Conservation (phyloP, 2,797 vertebrate genomes). For the Melanogrammus aeglefinus region DNA sequence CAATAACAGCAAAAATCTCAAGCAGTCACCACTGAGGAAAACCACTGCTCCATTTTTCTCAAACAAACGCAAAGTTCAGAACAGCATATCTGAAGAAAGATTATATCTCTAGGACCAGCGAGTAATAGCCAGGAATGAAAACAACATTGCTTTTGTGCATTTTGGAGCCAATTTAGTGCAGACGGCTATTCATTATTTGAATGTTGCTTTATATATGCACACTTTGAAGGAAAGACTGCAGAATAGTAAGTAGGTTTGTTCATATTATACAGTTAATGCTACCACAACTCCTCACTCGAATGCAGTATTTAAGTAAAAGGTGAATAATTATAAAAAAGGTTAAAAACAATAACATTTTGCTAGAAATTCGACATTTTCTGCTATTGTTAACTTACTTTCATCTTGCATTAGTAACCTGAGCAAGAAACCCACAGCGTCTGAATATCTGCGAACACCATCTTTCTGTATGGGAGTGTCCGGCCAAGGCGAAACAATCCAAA, state of each 20-base stretch:
- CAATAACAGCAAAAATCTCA: not conserved
- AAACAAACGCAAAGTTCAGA: not conserved
- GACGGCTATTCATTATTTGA: slow-evolving; percentile 18
- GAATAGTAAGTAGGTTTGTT: not conserved
- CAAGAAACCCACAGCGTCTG: no score
- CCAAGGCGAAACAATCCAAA: no score
- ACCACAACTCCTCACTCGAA: not conserved
- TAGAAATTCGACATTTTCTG: not conserved
- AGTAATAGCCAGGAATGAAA: slow-evolving; percentile 48
- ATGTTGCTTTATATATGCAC: slow-evolving; percentile 39
- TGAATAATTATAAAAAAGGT: no score
- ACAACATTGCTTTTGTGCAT: slow-evolving; percentile 15
- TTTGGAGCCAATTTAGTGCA: slow-evolving; percentile 25
- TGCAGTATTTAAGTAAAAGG: not conserved
- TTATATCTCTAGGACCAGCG: slow-evolving; percentile 48
- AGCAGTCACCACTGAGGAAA: not conserved
- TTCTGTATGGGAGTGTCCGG: no score
- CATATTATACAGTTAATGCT: not conserved
- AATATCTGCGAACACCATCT: no score
- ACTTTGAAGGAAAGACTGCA: slow-evolving; percentile 19
- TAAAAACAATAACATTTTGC: no score
- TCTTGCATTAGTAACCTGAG: no score
- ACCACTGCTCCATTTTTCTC: not conserved
- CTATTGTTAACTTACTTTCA: no score
- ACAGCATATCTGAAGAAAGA: slow-evolving; percentile 45